Base-by-base conservation (phyloP, 2,888 invertebrate species). In the Scaptomyza tumidula region DNA sequence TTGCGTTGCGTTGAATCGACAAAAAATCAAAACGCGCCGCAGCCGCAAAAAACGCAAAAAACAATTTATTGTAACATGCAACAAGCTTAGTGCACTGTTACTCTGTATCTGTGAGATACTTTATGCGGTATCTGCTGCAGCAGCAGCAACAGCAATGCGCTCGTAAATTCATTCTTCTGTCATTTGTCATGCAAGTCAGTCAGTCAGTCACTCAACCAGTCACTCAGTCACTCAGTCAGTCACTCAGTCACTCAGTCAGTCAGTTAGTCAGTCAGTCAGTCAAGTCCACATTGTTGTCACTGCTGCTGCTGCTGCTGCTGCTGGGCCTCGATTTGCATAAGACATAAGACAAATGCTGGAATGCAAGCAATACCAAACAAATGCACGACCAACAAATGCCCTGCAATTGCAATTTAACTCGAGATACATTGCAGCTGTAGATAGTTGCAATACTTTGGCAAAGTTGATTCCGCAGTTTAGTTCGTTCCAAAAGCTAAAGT, bases 91-190 rank as follows among this genome's bases (percentile, higher is more conserved):
- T 33, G 39, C 39, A 46, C 53, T 49, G 59, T 79, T 29, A 29
- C 6, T 29, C 37, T 60, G 57, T 66, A 72, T 79, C 86, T 85
- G 71, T 70, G 52, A 67, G 88, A 75, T 87, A 82, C 86, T 87
- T 87, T 87, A 80, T 82, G 82, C 87, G 81, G 71, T 77, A 83
- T 85, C 83, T 83, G 83, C 83, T 83, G 83, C 83, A 41, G 16
- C 41, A 33, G 33, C 33, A 33, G 10, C 33, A 33, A 1, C 33
- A 33, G 16, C 41, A 83, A 58, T 86, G 71, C 60, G 86, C 86
- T 82, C 83, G 64, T 84, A 87, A 86, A 84, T 85, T 73, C 79
- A 77, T 59, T 74, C 74, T 63, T 79, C 62, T 62, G 70, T 74
- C 74, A 80, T 78, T 64, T 72, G 80, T 78, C 80, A 78, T 71